Percentiles rank a stretch among this genome's conserved stretches.
Evolutionary conservation across 2,113 vertebrate species (phyloP).

Genomic region (Ranitomeya variabilis): DNA sequence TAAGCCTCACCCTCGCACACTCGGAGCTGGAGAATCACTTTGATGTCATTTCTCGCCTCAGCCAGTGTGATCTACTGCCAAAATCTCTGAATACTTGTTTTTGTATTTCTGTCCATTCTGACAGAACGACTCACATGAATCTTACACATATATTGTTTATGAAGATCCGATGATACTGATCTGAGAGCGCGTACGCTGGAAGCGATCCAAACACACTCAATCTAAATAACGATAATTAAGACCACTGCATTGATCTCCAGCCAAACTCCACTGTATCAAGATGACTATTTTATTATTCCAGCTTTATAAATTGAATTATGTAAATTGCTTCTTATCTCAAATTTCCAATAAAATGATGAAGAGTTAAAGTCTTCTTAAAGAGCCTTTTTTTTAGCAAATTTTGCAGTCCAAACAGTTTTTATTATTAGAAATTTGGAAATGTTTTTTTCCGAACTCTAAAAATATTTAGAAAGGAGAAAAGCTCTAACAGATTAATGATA

Average conservation of each 20-base stretch:
- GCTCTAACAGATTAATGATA: background rate
- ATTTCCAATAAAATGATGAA: conserved; percentile 59
- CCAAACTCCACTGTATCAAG: conserved; percentile 65
- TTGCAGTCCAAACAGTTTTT: background rate
- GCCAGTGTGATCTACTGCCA: conserved; percentile 21
- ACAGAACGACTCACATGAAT: conserved; percentile 33
- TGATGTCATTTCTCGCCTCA: conserved; percentile 17
- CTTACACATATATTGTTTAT: conserved; percentile 40
- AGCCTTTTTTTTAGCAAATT: background rate
- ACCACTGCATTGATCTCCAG: conserved; percentile 64
- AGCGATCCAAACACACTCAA: conserved; percentile 56
- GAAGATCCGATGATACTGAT: conserved; percentile 47
- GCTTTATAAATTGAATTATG: conserved; percentile 63
- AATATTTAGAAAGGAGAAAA: background rate
- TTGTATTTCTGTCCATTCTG: conserved; percentile 15
- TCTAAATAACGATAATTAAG: conserved; percentile 64
- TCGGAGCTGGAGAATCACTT: background rate
- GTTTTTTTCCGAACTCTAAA: background rate
- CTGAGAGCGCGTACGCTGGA: conserved; percentile 60
- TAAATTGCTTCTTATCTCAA: conserved; percentile 67
- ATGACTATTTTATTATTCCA: conserved; percentile 67
- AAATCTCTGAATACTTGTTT: background rate
- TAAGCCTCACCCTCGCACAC: background rate
- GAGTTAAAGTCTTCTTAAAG: conserved; percentile 32
- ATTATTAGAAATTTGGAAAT: background rate